Base-by-base conservation (phyloP, 2,888 invertebrate genomes). In the Drosophila multiciliata region DNA sequence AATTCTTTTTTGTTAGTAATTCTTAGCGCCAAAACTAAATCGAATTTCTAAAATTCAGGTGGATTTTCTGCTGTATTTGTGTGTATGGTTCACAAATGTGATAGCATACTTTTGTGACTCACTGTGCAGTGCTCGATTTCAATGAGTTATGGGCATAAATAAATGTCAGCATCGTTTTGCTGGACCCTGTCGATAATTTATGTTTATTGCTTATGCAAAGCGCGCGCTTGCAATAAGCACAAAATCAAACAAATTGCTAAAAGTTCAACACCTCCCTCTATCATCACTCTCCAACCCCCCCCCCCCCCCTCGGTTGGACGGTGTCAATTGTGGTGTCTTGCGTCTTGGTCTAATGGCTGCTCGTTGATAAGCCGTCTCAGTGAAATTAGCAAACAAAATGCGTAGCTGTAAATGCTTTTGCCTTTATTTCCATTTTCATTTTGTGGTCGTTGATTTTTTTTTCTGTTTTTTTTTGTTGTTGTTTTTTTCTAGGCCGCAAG, bases 151-250 rank as follows among this genome's bases (percentile, higher is more conserved):
- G 78, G 73, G 62, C 75, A 82, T 73, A 80, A 84, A 84, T 87
- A 87, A 84, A 76, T 89, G 87, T 80, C 87, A 84, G 87, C 70
- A 73, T 33, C 64, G 50, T 66, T 52, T 55, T 38, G 64, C 67
- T 71, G 82, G 66, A 71, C 75, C 36, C 64, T 66, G 50, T 59
- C 73, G 74, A 89, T 90, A 90, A 89, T 90, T 89, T 89, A 89
- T 89, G 89, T 83, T 89, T 90, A 89, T 89, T 87, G 89, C 89
- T 89, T 83, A 90, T 87, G 89, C 84, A 89, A 90, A 85, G 77
- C 82, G 73, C 82, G 82, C 82, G 79, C 84, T 67, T 75, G 82
- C 85, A 85, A 85, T 89, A 89, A 89, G 83, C 85, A 76, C 87
- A 79, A 87, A 89, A 89, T 87, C 85, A 85, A 85, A 86, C 83